Conservation (phyloP, 2,797 vertebrate species). For the Tapirus indicus region DNA sequence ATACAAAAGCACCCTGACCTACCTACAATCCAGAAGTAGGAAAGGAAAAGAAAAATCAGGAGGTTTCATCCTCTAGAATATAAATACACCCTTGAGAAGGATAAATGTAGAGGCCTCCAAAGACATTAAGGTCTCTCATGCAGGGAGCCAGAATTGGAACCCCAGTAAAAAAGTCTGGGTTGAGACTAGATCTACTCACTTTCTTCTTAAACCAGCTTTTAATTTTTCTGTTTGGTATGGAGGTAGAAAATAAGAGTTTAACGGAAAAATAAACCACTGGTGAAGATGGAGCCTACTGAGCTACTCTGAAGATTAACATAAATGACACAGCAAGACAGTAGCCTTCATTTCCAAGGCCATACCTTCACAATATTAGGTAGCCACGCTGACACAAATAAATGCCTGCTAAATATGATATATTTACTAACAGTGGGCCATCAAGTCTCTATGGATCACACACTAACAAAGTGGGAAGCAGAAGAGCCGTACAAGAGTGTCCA, state of each 20-base stretch:
- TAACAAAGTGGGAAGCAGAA: background rate
- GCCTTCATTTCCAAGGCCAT: background rate
- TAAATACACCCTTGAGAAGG: background rate
- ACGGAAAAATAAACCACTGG: background rate
- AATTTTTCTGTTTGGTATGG: background rate
- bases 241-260: background rate
- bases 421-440: background rate
- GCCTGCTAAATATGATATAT: background rate
- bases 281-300: background rate
- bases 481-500: too few species aligned
- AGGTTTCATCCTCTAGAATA: background rate
- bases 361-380: background rate
- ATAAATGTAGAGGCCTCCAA: background rate
- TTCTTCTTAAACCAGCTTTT: background rate
- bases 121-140: background rate
- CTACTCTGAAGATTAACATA: background rate
- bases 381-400: background rate
- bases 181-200: background rate
- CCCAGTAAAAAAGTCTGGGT: background rate
- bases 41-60: background rate
- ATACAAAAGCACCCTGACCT: background rate
- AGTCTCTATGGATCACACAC: background rate
- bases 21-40: background rate
- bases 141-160: background rate
- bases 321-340: background rate